These are phyloP conservation scores for Chinchilla lanigera DNA, from an alignment of 2,113 vertebrate genomes.

Conservation along the genomic window DNA sequence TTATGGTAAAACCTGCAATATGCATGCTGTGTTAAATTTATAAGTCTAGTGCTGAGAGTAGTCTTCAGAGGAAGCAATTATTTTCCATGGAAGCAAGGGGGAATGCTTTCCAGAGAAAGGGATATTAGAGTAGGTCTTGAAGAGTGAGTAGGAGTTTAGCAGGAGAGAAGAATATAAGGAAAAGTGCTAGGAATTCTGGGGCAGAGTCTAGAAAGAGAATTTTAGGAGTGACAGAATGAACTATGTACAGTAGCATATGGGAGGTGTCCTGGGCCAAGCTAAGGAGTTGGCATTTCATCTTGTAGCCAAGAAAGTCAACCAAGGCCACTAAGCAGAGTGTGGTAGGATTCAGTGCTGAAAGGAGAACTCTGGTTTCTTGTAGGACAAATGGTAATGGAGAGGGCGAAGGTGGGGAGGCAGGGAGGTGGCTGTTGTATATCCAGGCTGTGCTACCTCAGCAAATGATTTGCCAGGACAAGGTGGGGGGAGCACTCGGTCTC, in stretches of 20 bases:
- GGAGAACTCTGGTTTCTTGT: neutral
- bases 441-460: neutral
- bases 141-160: neutral
- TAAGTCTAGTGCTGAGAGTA: neutral
- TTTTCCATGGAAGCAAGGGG: neutral
- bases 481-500: neutral
- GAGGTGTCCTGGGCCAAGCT: neutral
- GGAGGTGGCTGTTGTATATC: neutral
- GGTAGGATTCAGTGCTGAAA: neutral
- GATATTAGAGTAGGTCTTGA: neutral
- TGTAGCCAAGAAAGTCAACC: neutral
- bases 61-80: neutral
- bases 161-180: neutral
- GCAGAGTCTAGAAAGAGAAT: neutral
- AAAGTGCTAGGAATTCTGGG: neutral
- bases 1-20: neutral
- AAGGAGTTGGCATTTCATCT: neutral
- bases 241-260: neutral
- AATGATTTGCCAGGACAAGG: conserved; percentile 50
- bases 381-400: neutral
- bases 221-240: neutral
- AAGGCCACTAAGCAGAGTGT: neutral
- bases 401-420: neutral
- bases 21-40: neutral
- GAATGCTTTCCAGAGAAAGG: neutral